Conservation (phyloP, 2,113 vertebrate genomes). For the Platichthys flesus region DNA sequence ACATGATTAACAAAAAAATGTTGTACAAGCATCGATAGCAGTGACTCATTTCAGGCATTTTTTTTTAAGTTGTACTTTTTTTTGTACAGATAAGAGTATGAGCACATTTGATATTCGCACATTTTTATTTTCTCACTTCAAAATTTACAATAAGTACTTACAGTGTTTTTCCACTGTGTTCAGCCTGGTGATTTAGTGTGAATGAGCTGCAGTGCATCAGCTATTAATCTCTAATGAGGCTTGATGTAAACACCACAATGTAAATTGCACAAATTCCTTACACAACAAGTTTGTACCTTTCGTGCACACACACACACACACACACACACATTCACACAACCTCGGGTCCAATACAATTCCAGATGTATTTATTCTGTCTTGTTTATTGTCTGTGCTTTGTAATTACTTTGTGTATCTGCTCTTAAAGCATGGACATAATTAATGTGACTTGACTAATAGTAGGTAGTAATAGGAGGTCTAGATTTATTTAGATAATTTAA, state of each 20-base stretch:
- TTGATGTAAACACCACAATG: constrained; percentile 70
- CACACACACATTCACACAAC: constrained; percentile 9
- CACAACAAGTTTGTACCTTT: constrained; percentile 43
- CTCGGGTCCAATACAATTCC: constrained; percentile 3
- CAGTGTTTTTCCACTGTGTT: constrained; percentile 39
- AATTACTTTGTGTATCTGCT: constrained; percentile 36
- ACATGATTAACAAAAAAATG: neutral
- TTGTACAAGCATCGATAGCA: neutral
- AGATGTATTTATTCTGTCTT: constrained; percentile 37
- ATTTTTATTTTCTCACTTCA: constrained; percentile 29
- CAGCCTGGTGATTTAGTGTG: constrained; percentile 51
- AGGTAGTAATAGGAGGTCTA: neutral
- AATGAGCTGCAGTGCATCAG: constrained; percentile 61
- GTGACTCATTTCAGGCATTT: neutral
- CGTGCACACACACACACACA: neutral
- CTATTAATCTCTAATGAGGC: constrained; percentile 74
- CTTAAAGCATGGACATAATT: constrained; percentile 52
- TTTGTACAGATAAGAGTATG: neutral
- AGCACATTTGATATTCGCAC: neutral
- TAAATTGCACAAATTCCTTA: constrained; percentile 55
- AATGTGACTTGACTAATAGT: constrained; percentile 42
- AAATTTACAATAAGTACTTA: constrained; percentile 40
- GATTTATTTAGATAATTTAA: constrained; percentile 25
- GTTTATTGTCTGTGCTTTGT: constrained; percentile 46
- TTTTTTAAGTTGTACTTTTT: neutral